Evolutionary conservation across 2,797 vertebrate genomes (phyloP), one percentile per base, ranked within the genome.

Genomic region (Leuciscus waleckii): DNA sequence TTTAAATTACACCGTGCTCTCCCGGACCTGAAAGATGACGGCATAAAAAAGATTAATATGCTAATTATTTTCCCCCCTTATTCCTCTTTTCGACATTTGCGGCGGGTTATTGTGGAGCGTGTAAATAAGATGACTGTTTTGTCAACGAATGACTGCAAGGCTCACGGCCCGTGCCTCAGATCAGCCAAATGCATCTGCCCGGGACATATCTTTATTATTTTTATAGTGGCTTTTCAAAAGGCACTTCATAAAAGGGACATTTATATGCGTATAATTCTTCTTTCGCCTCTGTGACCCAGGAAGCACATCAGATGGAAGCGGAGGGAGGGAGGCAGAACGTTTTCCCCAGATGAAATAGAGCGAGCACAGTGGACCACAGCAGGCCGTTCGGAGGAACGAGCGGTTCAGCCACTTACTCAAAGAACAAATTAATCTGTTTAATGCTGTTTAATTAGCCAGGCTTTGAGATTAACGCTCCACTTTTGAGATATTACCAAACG

Each of bases 31-130:
- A 99, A 97, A 97, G 97, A 99, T 98, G 98, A 97, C 95, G 94
- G 97, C 96, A 98, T 99, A 99, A 99, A 99, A 99, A 99, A 98
- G 98, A 99, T 99, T 99, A 99, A 99, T 99, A 99, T 99, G 98
- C 97, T 99, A 99, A 99, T 99, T 99, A 99, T 98, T 98, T 98
- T 87, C 93, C 92, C 95, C 96, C 96, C 96, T 97, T 98, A 98
- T 98, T 98, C 97, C 96, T 95, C 96, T 95, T 95, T 97, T 97
- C 95, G 93, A 98, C 97, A 97, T 98, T 97, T 97, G 96, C 95
- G 95, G 96, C 93, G 94, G 97, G 96, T 97, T 97, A 99, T 98
- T 99, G 97, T 97, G 97, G 96, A 96, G 97, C 97, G 96, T 98
- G 97, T 98, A 98, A 98, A 99, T 99, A 98, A 98, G 97, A 97